Evolutionary conservation across 2,888 invertebrate genomes (phyloP), one percentile per base, ranked within the genome.

Genomic region (Dexiosoma caninum): DNA sequence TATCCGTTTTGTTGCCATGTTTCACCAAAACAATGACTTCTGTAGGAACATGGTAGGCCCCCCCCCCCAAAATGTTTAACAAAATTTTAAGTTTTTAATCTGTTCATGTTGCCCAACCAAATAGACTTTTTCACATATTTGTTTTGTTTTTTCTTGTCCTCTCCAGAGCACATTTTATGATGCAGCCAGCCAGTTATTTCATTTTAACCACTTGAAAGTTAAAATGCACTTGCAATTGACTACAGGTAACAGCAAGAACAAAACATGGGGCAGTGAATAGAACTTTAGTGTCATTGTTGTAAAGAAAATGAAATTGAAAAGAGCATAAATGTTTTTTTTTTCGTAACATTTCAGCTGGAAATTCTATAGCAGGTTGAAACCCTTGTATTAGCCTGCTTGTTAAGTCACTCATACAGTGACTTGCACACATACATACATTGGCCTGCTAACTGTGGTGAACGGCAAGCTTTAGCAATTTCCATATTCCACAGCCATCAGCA

Each of bases 191-290:
- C 49, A 49, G 40, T 35, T 42, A 74, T 69, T 79, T 70, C 57
- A 70, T 32, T 69, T 79, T 30, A 60, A 49, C 40, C 69, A 74
- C 57, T 79, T 69, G 32, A 69, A 71, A 74, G 14, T 62, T 23
- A 51, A 79, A 79, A 49, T 44, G 35, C 74, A 59, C 42, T 74
- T 44, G 35, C 74, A 59, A 32, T 74, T 64, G 69, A 67, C 23
- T 67, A 35, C 62, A 57, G 49, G 32, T 35, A 74, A 23, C 37
- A 44, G 23, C 23, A 32, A n/a, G 3, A 62, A 44, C 42, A 62
- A 60, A 14, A 60, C 62, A 23, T 35, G 10, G 8, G 3, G 16
- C 40, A 30, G 21, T 21, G 55, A 27, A 35, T 62, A n/a, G 16
- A 21, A 21, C n/a, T 49, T 10, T 30, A 40, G 53, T 60, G 59